Conservation (phyloP, 2,797 vertebrate species). For the Pangasius macronema region DNA sequence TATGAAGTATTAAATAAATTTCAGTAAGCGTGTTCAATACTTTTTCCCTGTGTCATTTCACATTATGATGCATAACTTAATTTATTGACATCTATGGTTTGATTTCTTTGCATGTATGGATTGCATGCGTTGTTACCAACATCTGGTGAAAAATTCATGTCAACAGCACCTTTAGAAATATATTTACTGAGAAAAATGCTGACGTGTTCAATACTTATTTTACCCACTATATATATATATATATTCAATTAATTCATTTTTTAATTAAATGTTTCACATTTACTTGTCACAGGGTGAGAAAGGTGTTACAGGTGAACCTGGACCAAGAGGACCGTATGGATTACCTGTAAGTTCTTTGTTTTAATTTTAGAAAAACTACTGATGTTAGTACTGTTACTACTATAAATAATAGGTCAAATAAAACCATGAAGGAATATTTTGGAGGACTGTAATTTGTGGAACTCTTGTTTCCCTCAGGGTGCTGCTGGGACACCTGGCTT, state of each 20-base stretch:
- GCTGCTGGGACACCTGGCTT: conserved; percentile 93
- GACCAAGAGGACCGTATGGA: conserved; percentile 93
- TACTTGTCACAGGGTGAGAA: conserved; percentile 85
- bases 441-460: neutral
- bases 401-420: neutral
- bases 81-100: too few species aligned
- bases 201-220: too few species aligned
- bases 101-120: too few species aligned
- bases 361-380: neutral
- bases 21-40: too few species aligned
- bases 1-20: too few species aligned
- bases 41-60: too few species aligned
- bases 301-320: conserved; percentile 86
- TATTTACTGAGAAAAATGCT: too few species aligned
- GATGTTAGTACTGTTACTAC: neutral
- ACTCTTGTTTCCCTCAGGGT: conserved; percentile 78
- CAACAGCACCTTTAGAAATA: too few species aligned
- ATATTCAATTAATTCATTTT: neutral
- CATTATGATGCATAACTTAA: too few species aligned
- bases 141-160: too few species aligned
- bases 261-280: neutral
- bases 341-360: conserved; percentile 86
- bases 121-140: too few species aligned
- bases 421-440: neutral
- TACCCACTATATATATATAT: too few species aligned